Base-by-base conservation (phyloP, 2,888 invertebrate species). In the Halocaridina rubra region DNA sequence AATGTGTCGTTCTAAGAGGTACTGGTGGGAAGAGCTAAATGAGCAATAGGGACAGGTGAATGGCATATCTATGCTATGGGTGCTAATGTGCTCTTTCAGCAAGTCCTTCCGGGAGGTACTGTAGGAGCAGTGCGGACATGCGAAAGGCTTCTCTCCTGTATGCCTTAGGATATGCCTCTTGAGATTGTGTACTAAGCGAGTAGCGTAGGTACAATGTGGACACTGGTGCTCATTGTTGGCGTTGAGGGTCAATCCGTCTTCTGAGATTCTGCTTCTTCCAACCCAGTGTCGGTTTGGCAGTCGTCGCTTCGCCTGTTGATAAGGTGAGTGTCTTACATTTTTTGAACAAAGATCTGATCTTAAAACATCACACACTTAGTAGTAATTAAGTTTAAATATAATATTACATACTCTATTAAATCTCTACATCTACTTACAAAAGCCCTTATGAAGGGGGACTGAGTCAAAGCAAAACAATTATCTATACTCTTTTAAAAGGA, bases 11-110 rank as follows among this genome's bases (percentile, higher is more conserved):
- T 82, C 81, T 7, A 87, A 59, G 27, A 80, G 75, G 29, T 79
- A 77, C 81, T 87, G 85, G 7, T 85, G 87, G 22, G 81, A 80
- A 27, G 87, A 77, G 22, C 71, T 81, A 57, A 85, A 87, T 57
- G 81, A 30, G 32, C 87, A 87, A 30, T 64, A 85, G 3, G 84
- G 71, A 32, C 85, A 87, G 1, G 85, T 29, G 61, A 81, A 85
- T 13, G 81, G 87, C 29, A 81, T 72, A 27, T 71, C 84, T 24
- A 84, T 81, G 3, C 81, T 81, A 64, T 87, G 87, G 24, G 81
- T 87, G 32, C 71, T 81, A 29, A 85, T 78, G 79, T 87, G 87
- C 33, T 79, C 81, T 13, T 82, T 79, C 22, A 87, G 85, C 0
- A 76, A 53, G 24, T 78, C 84, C 8, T 78, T 78, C 22, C 81